phyloP scores from a whole-genome alignment of 2,113 vertebrate genomes.

The Pterocles orientalis region DNA sequence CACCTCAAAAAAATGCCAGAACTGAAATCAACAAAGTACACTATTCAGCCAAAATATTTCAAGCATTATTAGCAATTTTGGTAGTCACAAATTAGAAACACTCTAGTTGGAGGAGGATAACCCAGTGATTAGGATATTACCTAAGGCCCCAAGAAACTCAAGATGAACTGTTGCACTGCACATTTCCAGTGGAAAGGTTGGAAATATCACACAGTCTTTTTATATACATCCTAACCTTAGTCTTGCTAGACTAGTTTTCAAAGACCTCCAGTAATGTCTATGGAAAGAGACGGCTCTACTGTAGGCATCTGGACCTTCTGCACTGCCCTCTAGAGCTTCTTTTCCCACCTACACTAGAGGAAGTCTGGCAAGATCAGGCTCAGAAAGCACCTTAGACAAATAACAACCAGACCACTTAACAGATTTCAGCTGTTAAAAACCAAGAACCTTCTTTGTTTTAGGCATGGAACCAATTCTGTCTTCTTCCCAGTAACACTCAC shows the following conservation, averaged over 20 bases:
- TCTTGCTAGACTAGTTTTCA: not conserved
- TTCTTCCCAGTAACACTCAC: constrained; percentile 64
- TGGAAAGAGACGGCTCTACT: not conserved
- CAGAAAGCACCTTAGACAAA: not conserved
- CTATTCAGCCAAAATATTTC: not conserved
- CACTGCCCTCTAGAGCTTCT: not conserved
- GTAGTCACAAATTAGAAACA: not conserved
- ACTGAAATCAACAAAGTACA: not conserved
- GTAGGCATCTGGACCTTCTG: not conserved
- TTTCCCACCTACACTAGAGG: too few relatives aligned
- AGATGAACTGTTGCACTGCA: not conserved
- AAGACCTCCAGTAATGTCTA: not conserved
- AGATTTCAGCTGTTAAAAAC: not conserved
- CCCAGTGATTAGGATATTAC: not conserved
- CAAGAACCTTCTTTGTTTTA: not conserved
- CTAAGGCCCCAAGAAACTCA: not conserved
- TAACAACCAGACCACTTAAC: not conserved
- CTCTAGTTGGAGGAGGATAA: not conserved
- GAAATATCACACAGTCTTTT: not conserved
- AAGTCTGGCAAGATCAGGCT: not conserved
- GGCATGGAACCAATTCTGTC: not conserved
- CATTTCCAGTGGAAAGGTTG: not conserved
- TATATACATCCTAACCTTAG: not conserved
- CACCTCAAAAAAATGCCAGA: not conserved
- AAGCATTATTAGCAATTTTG: not conserved